Evolutionary conservation across 2,113 vertebrate genomes (phyloP).

Genomic region (Monopterus albus): DNA sequence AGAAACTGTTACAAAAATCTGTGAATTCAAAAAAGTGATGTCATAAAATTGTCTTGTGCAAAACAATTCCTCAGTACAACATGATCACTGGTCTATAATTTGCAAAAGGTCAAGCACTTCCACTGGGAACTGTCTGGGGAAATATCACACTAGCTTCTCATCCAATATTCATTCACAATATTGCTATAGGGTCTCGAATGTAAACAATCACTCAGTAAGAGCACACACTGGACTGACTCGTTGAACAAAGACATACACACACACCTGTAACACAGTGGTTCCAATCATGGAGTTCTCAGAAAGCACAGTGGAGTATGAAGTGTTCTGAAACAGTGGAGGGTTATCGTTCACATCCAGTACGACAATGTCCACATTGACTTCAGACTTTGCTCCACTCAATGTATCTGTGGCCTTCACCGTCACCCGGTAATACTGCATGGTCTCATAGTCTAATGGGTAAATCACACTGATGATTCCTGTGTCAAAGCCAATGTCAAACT

Average conservation of each 20-base stretch:
- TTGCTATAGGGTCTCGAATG: conserved; percentile 15
- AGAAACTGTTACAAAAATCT: conserved; percentile 1
- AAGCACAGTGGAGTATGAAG: conserved; percentile 86
- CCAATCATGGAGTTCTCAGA: conserved; percentile 93
- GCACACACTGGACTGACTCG: conserved; percentile 24
- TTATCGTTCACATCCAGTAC: conserved; percentile 95
- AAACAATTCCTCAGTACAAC: conserved; percentile 16
- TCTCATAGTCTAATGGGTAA: conserved; percentile 91
- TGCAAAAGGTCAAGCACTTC: conserved; percentile 49
- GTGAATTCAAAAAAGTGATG: neutral
- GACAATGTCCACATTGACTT: conserved; percentile 92
- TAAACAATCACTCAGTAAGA: conserved; percentile 39
- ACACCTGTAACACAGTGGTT: conserved; percentile 87
- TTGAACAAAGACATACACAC: conserved; percentile 28
- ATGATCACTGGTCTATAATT: conserved; percentile 19
- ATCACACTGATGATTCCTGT: conserved; percentile 91
- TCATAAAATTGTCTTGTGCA: neutral
- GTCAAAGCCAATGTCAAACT: conserved; percentile 95
- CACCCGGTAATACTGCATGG: conserved; percentile 86
- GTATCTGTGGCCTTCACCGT: conserved; percentile 91
- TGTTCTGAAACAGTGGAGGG: conserved; percentile 88
- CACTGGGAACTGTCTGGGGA: conserved; percentile 46
- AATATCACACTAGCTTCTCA: conserved; percentile 39
- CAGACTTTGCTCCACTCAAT: conserved; percentile 91
- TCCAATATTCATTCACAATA: conserved; percentile 8